These are phyloP conservation scores for Siderastrea radians DNA, from an alignment of 92 coral and sea anemone genomes.

Conservation along the genomic window DNA sequence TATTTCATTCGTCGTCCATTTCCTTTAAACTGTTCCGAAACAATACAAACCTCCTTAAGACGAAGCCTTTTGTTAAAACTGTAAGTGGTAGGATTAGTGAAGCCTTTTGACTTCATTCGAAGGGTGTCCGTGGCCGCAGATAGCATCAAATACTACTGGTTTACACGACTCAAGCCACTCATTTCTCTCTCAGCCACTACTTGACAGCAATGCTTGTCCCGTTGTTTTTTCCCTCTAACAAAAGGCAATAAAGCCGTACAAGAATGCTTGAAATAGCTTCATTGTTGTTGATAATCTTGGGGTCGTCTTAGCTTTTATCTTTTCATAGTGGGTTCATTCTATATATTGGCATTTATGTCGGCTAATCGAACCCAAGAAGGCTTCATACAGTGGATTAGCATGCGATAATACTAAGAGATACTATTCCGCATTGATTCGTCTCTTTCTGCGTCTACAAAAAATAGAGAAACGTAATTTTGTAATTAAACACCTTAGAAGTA, in stretches of 20 bases:
- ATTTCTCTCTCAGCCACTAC: neutral
- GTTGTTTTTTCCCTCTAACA: neutral
- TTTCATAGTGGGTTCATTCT: conserved; percentile 37
- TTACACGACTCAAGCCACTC: neutral
- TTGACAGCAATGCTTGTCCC: neutral
- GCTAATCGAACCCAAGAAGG: conserved; percentile 41
- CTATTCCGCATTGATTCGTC: conserved; percentile 2
- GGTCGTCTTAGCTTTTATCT: conserved; percentile 37
- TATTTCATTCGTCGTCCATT: conserved; percentile 1
- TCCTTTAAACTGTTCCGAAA: neutral
- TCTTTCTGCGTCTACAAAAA: neutral
- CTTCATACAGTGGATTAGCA: conserved; percentile 38
- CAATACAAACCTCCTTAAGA: neutral
- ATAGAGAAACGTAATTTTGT: neutral
- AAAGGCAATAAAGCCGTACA: neutral
- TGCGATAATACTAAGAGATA: conserved; percentile 27
- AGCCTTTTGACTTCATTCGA: conserved; percentile 18
- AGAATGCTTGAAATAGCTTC: conserved; percentile 44
- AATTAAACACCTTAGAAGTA: neutral
- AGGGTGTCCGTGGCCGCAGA: neutral
- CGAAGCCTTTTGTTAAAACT: conserved; percentile 11
- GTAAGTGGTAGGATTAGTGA: conserved; percentile 10
- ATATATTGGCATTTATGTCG: conserved; percentile 41
- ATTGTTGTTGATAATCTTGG: conserved; percentile 34
- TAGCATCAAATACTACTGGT: conserved; percentile 1